Conservation (phyloP, 2,888 invertebrate genomes). For the Andrena bucephala region DNA sequence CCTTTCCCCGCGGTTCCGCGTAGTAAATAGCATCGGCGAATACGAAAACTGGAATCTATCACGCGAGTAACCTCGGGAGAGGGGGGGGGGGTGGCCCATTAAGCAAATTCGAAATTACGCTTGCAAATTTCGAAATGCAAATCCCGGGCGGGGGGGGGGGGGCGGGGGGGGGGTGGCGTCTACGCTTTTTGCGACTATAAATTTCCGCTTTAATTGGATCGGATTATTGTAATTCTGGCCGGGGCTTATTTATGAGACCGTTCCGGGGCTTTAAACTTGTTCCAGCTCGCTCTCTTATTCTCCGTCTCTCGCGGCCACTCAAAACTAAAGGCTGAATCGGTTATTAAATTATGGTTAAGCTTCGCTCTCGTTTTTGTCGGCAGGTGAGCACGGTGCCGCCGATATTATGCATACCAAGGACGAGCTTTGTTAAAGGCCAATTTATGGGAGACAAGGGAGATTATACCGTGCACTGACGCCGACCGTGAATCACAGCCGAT, state of each 20-base stretch:
- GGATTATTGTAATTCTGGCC: constrained; percentile 82
- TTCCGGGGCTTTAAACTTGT: constrained; percentile 70
- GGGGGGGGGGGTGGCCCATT: constrained; percentile 59
- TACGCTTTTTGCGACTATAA: constrained; percentile 80
- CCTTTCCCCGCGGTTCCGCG: background rate
- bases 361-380: constrained; percentile 71
- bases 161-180: constrained; percentile 51
- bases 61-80: constrained; percentile 54
- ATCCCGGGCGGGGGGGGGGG: constrained; percentile 62
- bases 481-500: constrained; percentile 43
- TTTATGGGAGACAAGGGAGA: constrained; percentile 62
- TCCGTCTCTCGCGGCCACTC: constrained; percentile 48
- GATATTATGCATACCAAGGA: constrained; percentile 70
- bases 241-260: constrained; percentile 80
- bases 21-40: constrained; percentile 54
- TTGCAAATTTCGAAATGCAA: constrained; percentile 83
- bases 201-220: constrained; percentile 83
- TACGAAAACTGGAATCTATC: constrained; percentile 79
- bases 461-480: constrained; percentile 46
- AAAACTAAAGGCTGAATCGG: constrained; percentile 75
- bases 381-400: constrained; percentile 73
- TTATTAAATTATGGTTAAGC: constrained; percentile 80
- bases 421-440: constrained; percentile 66
- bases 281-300: constrained; percentile 56
- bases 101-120: constrained; percentile 81